Evolutionary conservation across 2,888 invertebrate genomes (phyloP).

Genomic region (Sipha maydis): DNA sequence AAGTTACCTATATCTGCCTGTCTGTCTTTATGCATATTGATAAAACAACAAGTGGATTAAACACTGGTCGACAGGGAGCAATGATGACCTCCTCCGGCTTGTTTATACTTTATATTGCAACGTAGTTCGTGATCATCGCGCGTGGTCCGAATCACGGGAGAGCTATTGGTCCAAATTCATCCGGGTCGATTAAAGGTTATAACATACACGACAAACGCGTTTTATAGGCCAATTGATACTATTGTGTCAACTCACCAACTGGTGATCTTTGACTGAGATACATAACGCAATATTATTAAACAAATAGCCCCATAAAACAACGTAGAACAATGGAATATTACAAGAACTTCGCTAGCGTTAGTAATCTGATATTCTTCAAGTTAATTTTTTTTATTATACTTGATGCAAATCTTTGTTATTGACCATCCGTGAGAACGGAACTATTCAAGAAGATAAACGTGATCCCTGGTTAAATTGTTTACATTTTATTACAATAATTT

Average conservation of each 20-base stretch:
- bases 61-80: slow-evolving; percentile 19
- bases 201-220: slow-evolving; percentile 55
- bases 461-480: slow-evolving; percentile 11
- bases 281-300: slow-evolving; percentile 48
- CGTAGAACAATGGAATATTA: slow-evolving; percentile 47
- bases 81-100: slow-evolving; percentile 10
- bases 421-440: slow-evolving; percentile 50
- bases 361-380: slow-evolving; percentile 29
- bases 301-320: slow-evolving; percentile 57
- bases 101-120: neutral
- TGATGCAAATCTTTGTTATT: slow-evolving; percentile 44
- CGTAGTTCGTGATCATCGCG: slow-evolving; percentile 43
- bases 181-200: slow-evolving; percentile 61
- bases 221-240: slow-evolving; percentile 61
- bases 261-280: slow-evolving; percentile 50
- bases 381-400: slow-evolving; percentile 41
- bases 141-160: slow-evolving; percentile 46
- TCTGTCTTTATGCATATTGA: slow-evolving; percentile 4
- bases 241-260: slow-evolving; percentile 55
- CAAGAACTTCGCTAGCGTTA: slow-evolving; percentile 30
- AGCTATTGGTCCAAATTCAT: slow-evolving; percentile 41
- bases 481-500: slow-evolving; percentile 3
- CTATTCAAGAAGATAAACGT: slow-evolving; percentile 33
- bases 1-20: neutral
- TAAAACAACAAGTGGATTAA: slow-evolving; percentile 26